phyloP scores from a whole-genome alignment of 2,888 invertebrate species.

The Amphipyra berbera region DNA sequence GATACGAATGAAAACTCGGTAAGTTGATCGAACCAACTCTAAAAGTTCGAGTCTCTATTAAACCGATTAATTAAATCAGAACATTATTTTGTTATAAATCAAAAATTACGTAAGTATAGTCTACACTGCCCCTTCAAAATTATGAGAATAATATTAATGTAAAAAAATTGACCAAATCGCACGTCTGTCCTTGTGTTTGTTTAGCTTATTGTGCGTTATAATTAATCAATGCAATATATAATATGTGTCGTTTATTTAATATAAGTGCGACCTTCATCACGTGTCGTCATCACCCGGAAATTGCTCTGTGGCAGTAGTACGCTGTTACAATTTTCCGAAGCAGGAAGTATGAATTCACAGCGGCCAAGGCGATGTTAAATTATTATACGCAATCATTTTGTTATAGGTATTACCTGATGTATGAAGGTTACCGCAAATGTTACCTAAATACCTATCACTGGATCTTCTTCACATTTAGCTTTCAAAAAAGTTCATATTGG shows the following conservation, averaged over 20 bases:
- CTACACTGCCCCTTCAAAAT: too few relatives aligned
- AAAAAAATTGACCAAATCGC: slow-evolving; percentile 9
- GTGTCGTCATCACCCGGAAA: slow-evolving; percentile 86
- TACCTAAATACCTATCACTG: slow-evolving; percentile 53
- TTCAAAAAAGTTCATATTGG: background rate
- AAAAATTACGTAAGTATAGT: too few relatives aligned
- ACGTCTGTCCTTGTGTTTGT: slow-evolving; percentile 40
- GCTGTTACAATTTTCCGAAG: slow-evolving; percentile 87
- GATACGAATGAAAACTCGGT: too few relatives aligned
- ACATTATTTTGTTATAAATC: too few relatives aligned
- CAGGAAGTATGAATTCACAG: slow-evolving; percentile 81
- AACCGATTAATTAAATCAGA: too few relatives aligned
- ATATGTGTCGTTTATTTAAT: slow-evolving; percentile 70
- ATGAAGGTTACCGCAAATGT: slow-evolving; percentile 47
- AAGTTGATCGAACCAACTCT: too few relatives aligned
- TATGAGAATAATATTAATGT: too few relatives aligned
- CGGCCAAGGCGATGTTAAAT: slow-evolving; percentile 83
- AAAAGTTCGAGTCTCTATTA: too few relatives aligned
- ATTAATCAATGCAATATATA: slow-evolving; percentile 65
- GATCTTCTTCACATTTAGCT: slow-evolving; percentile 35
- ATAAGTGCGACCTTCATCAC: slow-evolving; percentile 78
- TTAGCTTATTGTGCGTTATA: slow-evolving; percentile 56
- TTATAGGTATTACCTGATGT: slow-evolving; percentile 55
- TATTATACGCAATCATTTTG: slow-evolving; percentile 73
- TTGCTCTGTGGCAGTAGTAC: slow-evolving; percentile 77